Conservation (phyloP, 2,888 invertebrate species). For the Tenthredo distinguenda region DNA sequence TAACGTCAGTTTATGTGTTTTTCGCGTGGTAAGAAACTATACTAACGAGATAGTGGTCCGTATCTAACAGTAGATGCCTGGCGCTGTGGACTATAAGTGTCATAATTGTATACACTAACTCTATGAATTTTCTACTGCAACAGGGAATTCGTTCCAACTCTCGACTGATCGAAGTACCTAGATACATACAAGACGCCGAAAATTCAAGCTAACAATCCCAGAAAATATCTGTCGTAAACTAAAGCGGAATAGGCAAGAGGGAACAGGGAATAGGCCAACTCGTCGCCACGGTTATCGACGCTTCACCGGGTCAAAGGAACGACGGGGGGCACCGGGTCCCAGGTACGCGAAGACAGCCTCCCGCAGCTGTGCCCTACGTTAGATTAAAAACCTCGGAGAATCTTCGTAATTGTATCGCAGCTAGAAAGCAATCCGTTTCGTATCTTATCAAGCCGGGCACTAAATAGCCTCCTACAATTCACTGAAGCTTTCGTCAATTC, state of each 20-base stretch:
- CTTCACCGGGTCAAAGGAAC: conserved; percentile 49
- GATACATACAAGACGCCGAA: background rate
- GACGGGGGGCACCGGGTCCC: conserved; percentile 42
- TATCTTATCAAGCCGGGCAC: conserved; percentile 17
- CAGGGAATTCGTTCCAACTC: background rate
- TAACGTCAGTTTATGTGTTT: conserved; percentile 38
- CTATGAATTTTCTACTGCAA: background rate
- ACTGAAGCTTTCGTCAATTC: conserved; percentile 39
- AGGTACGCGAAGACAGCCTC: conserved; percentile 48
- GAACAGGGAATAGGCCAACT: conserved; percentile 20
- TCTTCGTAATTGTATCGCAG: conserved; percentile 40
- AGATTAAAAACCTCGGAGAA: conserved; percentile 26
- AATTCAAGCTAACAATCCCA: background rate
- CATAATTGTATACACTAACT: conserved; percentile 11
- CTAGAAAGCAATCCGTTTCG: conserved; percentile 20
- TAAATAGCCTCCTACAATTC: background rate
- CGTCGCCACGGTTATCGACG: conserved; percentile 35
- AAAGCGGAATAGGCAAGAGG: background rate
- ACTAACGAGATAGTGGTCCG: background rate
- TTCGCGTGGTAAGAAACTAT: conserved; percentile 40
- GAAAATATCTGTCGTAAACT: conserved; percentile 11
- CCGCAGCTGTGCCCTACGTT: background rate
- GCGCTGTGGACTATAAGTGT: conserved; percentile 4
- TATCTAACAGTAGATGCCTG: background rate
- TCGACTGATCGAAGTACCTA: background rate